Conservation (phyloP, 2,888 invertebrate genomes). For the Geotrupes spiniger region DNA sequence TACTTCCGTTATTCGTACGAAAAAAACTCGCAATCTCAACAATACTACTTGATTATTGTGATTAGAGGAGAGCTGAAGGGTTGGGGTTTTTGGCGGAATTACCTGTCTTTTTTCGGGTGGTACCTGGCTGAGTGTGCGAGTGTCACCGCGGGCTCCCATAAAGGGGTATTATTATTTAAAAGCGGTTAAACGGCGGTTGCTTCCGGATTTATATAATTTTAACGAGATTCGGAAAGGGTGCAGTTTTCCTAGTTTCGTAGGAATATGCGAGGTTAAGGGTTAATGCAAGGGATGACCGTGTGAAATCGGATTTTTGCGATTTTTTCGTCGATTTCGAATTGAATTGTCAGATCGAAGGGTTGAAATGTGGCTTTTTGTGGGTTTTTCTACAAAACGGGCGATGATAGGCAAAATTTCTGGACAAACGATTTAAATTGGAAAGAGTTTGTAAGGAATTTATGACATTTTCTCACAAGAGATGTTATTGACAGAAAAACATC, state of each 20-base stretch:
- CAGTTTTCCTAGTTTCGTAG: slow-evolving; percentile 29
- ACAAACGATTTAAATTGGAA: slow-evolving; percentile 13
- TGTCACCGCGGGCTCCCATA: slow-evolving; percentile 20
- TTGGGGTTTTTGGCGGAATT: slow-evolving; percentile 9
- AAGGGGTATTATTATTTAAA: slow-evolving; percentile 36
- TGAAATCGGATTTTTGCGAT: slow-evolving; percentile 36
- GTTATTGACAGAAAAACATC: too few species aligned
- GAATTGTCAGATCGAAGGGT: slow-evolving; percentile 20
- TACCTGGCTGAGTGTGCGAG: not conserved
- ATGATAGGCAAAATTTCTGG: slow-evolving; percentile 15
- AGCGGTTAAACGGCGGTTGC: slow-evolving; percentile 43
- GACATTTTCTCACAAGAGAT: too few species aligned
- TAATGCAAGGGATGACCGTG: slow-evolving; percentile 37
- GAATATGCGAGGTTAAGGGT: slow-evolving; percentile 28
- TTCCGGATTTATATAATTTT: slow-evolving; percentile 41
- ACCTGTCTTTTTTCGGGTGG: slow-evolving; percentile 20
- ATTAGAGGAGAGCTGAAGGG: not conserved
- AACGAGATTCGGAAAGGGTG: slow-evolving; percentile 41
- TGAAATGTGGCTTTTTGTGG: slow-evolving; percentile 11
- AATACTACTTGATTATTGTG: slow-evolving; percentile 4
- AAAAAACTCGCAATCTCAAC: not conserved
- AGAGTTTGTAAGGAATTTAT: too few species aligned
- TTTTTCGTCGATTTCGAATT: slow-evolving; percentile 28
- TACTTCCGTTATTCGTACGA: slow-evolving; percentile 1
- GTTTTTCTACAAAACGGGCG: not conserved